A percentile compares a stretch with the other conserved stretches of the same genome.
phyloP scores from a whole-genome alignment of 2,797 vertebrate species.

The Antennarius maculatus region DNA sequence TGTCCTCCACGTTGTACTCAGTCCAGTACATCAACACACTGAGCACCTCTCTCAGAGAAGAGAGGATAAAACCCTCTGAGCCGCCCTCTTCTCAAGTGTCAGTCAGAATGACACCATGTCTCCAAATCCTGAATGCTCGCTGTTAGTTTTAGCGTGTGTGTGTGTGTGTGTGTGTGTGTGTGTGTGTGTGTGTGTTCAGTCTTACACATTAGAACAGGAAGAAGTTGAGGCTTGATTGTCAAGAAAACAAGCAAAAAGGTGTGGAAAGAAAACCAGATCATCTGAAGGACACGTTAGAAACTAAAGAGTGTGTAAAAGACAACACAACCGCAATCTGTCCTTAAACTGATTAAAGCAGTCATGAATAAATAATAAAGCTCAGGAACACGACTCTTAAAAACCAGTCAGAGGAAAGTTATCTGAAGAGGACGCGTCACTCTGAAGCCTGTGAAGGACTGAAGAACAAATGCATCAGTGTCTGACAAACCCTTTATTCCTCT shows the following conservation, averaged over 20 bases:
- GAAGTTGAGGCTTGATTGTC: background rate
- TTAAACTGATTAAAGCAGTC: background rate
- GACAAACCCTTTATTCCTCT: too few relatives aligned
- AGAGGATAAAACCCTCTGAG: constrained; percentile 33
- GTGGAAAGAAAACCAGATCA: background rate
- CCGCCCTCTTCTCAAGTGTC: constrained; percentile 38
- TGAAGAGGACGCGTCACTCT: too few relatives aligned
- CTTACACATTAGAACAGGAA: background rate
- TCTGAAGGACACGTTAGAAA: background rate
- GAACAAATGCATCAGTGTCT: too few relatives aligned
- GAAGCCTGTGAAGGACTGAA: too few relatives aligned
- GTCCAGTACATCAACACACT: constrained; percentile 23
- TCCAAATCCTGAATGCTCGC: constrained; percentile 37
- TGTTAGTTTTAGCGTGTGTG: background rate
- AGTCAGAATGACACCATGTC: constrained; percentile 26
- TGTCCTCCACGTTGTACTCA: constrained; percentile 3
- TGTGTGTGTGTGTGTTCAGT: background rate
- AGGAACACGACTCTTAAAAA: too few relatives aligned
- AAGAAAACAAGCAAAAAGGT: constrained; percentile 1
- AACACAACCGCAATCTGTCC: background rate
- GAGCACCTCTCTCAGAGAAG: constrained; percentile 20
- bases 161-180: background rate
- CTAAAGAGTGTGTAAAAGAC: background rate
- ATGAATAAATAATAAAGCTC: too few relatives aligned
- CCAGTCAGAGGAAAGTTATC: too few relatives aligned